A percentile compares a stretch with the other conserved stretches of the same genome.
Evolutionary conservation across 2,797 vertebrate genomes (phyloP).

Genomic region (Astyanax mexicanus): DNA sequence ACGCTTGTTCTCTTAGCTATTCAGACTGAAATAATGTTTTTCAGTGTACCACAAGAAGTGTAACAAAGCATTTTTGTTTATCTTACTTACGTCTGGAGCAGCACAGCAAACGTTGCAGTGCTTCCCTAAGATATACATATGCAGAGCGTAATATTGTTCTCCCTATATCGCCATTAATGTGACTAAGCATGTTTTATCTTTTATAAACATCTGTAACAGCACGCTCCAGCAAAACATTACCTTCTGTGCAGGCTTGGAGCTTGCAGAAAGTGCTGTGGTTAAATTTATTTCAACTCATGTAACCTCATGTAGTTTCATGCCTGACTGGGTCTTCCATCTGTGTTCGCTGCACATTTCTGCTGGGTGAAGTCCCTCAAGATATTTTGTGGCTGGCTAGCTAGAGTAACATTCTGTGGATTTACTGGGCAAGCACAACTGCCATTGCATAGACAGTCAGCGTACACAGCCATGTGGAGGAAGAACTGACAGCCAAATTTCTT

Average conservation of each 20-base stretch:
- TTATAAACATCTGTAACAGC: background rate
- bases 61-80: background rate
- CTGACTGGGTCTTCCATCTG: conserved; percentile 20
- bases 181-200: background rate
- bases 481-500: background rate
- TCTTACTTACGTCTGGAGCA: background rate
- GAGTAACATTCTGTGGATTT: background rate
- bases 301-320: conserved; percentile 33
- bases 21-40: background rate
- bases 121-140: background rate
- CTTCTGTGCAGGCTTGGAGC: background rate
- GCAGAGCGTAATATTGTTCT: background rate
- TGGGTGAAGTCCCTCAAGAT: conserved; percentile 19
- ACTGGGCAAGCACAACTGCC: background rate
- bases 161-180: background rate
- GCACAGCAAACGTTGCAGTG: background rate
- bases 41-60: background rate
- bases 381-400: conserved; percentile 15
- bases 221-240: background rate
- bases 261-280: background rate
- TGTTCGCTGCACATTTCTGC: conserved; percentile 30
- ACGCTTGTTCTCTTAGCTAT: background rate
- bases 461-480: background rate
- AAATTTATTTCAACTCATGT: conserved; percentile 8
- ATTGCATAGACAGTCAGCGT: background rate